Evolutionary conservation across 2,888 invertebrate genomes (phyloP), one percentile per base, ranked within the genome.

Genomic region (Gibbula magus): DNA sequence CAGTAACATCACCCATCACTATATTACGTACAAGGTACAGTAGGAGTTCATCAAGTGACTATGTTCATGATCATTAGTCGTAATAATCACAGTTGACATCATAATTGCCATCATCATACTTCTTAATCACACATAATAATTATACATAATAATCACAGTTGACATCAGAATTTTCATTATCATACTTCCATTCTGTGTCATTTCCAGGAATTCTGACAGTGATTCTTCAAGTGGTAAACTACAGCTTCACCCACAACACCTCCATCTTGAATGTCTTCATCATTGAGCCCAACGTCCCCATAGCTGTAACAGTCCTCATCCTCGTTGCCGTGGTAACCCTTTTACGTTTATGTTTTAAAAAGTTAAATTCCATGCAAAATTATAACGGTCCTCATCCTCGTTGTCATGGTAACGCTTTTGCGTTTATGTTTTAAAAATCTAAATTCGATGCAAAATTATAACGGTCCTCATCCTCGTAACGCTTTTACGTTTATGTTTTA

Each of bases 251-350:
- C 22, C 39, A 18, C 75, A 53, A 13, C 75, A 75, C 25, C 53
- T 7, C 75, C 54, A 52, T 61, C 3, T n/a, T 56, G 54, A 66
- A 8, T 20, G 45, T 29, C 66, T 61, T 20, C 66, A 66, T 66
- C 66, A 77, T 66, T 18, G 45, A 35, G 20, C 56, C 39, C 45
- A 66, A 61, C 66, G 66, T 77, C 51, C 16, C 61, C 45, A 66
- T 77, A 20, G 22, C 61, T 45, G 25, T 77, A 45, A 32, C 66
- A 45, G 61, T 77, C 66, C 56, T 77, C 45, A 66, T 77, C 39
- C 25, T 77, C 51, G 61, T 77, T 25, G 35, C 45, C 51, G 29
- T 77, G 25, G 61, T 61, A 61, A 61, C 29, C 8, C 20, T 61
- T 22, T 18, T n/a, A 20, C 7, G 0, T 22, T 56, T 13, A 13